A percentile compares a stretch with the other conserved stretches of the same genome.
These are phyloP conservation scores for Sympetrum striolatum DNA, from an alignment of 2,888 invertebrate genomes.

Conservation along the genomic window DNA sequence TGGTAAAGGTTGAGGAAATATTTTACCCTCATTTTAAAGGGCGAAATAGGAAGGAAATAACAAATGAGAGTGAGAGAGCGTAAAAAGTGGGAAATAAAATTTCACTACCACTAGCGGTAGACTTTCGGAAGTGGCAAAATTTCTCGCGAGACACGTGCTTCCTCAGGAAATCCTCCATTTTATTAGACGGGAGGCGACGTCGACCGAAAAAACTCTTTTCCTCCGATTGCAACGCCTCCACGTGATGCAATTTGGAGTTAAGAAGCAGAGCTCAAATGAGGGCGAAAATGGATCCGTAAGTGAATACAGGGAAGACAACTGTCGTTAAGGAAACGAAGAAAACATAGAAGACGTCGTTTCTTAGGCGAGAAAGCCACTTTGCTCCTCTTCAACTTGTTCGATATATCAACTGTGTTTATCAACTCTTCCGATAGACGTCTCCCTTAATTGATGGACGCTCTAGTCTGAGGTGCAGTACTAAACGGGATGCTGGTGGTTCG, in stretches of 20 bases:
- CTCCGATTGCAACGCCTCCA: neutral
- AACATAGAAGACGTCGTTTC: neutral
- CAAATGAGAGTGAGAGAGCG: neutral
- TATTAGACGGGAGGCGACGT: neutral
- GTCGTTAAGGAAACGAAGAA: neutral
- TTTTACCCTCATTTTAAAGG: neutral
- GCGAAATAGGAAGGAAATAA: neutral
- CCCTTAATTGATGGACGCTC: neutral
- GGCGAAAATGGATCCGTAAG: neutral
- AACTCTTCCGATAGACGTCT: neutral
- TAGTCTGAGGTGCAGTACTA: too few relatives aligned
- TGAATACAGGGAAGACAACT: neutral
- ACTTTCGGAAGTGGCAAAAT: neutral
- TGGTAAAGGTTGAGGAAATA: too few relatives aligned
- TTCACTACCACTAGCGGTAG: neutral
- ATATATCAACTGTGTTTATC: neutral
- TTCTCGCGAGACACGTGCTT: neutral
- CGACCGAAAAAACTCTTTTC: neutral
- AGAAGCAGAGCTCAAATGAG: neutral
- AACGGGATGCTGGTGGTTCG: too few relatives aligned
- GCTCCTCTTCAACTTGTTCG: neutral
- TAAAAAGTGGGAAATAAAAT: neutral
- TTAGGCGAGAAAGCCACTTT: too few relatives aligned
- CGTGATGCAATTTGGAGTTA: neutral
- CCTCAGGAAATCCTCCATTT: neutral